These are phyloP conservation scores for Mus minutoides DNA, from an alignment of 2,797 vertebrate species.

Conservation along the genomic window DNA sequence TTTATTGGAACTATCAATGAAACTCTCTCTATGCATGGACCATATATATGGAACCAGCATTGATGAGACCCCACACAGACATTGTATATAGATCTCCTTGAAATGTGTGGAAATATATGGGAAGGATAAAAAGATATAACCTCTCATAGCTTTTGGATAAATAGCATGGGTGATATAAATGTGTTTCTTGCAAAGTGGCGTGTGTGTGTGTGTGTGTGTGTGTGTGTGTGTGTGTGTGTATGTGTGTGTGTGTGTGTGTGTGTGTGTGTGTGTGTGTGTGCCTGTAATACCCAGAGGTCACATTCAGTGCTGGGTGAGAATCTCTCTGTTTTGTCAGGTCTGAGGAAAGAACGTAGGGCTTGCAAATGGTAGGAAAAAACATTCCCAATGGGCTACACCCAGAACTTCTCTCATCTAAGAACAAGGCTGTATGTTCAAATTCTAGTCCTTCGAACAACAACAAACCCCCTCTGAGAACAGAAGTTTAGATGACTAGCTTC, in stretches of 20 bases:
- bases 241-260: no score
- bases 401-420: not conserved
- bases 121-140: not conserved
- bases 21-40: not conserved
- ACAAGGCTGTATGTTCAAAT: slow-evolving; percentile 5
- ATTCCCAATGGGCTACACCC: not conserved
- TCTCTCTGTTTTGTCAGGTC: not conserved
- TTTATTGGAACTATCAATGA: not conserved
- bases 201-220: no score
- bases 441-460: slow-evolving; percentile 12
- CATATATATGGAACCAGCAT: not conserved
- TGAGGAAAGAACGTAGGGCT: not conserved
- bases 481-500: not conserved
- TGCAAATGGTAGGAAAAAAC: not conserved
- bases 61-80: not conserved
- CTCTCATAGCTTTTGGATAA: not conserved
- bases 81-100: not conserved
- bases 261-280: no score
- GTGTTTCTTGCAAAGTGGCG: not conserved
- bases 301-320: not conserved
- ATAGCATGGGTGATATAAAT: not conserved
- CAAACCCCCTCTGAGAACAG: not conserved
- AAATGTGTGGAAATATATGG: not conserved
- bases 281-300: not conserved
- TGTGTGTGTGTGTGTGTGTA: no score